These are phyloP conservation scores for Pagetopsis macropterus DNA, from an alignment of 2,797 vertebrate species.

Conservation along the genomic window DNA sequence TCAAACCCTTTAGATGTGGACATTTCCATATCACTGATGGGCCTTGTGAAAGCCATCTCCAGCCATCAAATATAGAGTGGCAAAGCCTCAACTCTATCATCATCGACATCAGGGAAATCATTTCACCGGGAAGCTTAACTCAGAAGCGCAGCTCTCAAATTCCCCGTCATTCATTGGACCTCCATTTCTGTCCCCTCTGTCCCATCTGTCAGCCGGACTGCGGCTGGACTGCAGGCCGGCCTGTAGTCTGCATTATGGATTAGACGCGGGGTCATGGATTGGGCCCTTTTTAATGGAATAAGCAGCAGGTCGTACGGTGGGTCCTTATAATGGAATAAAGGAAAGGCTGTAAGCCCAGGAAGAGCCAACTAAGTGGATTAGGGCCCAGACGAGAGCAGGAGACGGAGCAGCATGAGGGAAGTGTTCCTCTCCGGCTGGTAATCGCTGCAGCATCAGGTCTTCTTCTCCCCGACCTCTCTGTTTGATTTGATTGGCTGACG, in stretches of 20 bases:
- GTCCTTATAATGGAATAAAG: constrained; percentile 83
- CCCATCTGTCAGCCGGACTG: constrained; percentile 75
- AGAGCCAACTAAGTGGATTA: constrained; percentile 84
- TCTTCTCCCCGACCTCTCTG: constrained; percentile 54
- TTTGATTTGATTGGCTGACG: constrained; percentile 74
- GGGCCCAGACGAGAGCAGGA: constrained; percentile 68
- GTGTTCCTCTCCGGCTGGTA: constrained; percentile 65
- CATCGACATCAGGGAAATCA: constrained; percentile 79
- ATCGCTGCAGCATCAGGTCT: constrained; percentile 65
- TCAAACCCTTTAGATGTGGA: constrained; percentile 55
- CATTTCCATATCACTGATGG: constrained; percentile 74
- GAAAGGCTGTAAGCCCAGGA: constrained; percentile 76
- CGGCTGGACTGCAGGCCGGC: constrained; percentile 38
- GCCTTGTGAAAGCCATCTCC: constrained; percentile 66
- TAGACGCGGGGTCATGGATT: constrained; percentile 74
- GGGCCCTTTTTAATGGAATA: constrained; percentile 82
- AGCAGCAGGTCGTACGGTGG: constrained; percentile 75
- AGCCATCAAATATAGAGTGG: constrained; percentile 70
- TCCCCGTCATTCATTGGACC: constrained; percentile 53
- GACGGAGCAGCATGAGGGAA: constrained; percentile 71
- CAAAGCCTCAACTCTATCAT: constrained; percentile 67
- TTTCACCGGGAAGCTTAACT: constrained; percentile 69
- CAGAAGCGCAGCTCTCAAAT: constrained; percentile 65
- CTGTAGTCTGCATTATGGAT: constrained; percentile 72
- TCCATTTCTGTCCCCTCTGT: constrained; percentile 42